A percentile compares a stretch with the other conserved stretches of the same genome.
phyloP scores from a whole-genome alignment of 2,113 vertebrate species.

The Pluvianellus socialis region DNA sequence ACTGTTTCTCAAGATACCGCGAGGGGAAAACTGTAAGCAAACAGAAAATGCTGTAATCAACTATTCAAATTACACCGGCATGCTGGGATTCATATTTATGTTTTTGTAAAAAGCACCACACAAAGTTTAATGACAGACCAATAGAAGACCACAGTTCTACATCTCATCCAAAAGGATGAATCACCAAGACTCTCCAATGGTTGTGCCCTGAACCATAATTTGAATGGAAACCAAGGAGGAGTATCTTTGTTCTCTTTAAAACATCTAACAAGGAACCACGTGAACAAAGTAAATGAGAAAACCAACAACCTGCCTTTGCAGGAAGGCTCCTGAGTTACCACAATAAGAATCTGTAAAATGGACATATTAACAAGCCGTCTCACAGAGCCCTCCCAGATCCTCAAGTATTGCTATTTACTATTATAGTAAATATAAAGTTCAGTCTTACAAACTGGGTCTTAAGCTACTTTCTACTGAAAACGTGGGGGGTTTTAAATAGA shows the following conservation, averaged over 20 bases:
- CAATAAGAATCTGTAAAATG: accelerated
- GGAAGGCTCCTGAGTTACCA: background rate
- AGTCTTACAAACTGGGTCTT: background rate
- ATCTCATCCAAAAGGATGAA: background rate
- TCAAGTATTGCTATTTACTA: no score
- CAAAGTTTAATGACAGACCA: accelerated
- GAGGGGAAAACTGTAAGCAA: background rate
- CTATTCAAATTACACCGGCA: background rate
- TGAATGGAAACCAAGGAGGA: background rate
- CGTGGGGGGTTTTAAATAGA: background rate
- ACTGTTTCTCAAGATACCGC: background rate
- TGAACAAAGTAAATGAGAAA: background rate
- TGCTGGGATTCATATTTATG: background rate
- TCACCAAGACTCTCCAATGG: background rate
- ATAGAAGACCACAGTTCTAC: background rate
- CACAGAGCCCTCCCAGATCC: background rate
- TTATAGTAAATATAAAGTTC: no score
- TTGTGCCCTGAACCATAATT: background rate
- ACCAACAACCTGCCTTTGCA: background rate
- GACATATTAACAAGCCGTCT: background rate
- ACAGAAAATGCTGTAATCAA: background rate
- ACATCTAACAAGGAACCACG: accelerated
- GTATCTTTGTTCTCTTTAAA: background rate
- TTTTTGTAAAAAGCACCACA: background rate
- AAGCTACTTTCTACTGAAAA: background rate